phyloP scores from a whole-genome alignment of 1,140 invertebrate species.

The Himalopsyche phryganea region DNA sequence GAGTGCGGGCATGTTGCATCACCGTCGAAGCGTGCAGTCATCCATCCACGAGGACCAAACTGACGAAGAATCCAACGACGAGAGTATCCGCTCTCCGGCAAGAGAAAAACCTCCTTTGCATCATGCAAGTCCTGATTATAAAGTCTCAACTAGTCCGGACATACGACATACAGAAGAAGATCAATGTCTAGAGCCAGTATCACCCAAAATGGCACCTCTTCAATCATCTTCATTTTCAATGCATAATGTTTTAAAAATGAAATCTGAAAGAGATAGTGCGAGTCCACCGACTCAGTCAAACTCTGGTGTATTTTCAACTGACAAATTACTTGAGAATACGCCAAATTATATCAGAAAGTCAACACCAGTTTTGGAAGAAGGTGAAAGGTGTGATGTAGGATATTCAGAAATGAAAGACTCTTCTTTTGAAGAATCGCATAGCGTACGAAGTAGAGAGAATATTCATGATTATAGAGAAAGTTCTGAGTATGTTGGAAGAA shows the following conservation, averaged over 20 bases:
- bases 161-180: background rate
- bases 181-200: background rate
- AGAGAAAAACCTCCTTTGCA: slow-evolving; percentile 11
- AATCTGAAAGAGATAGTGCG: slow-evolving; percentile 47
- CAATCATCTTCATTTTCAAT: slow-evolving; percentile 45
- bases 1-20: slow-evolving; percentile 29
- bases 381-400: slow-evolving; percentile 6
- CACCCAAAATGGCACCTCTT: background rate
- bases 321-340: slow-evolving; percentile 48
- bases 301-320: slow-evolving; percentile 48
- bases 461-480: slow-evolving; percentile 12
- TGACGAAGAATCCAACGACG: slow-evolving; percentile 33
- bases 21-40: slow-evolving; percentile 11
- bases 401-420: slow-evolving; percentile 1
- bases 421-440: slow-evolving; percentile 1
- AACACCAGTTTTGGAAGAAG: slow-evolving; percentile 20
- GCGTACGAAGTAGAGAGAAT: slow-evolving; percentile 4
- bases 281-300: slow-evolving; percentile 40
- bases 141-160: slow-evolving; percentile 14
- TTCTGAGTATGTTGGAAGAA: slow-evolving; percentile 10
- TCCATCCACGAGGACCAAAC: slow-evolving; percentile 25
- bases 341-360: slow-evolving; percentile 43
- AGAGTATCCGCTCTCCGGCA: slow-evolving; percentile 19
- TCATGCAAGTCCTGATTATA: slow-evolving; percentile 24
- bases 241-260: slow-evolving; percentile 46